Percentiles rank a stretch among this genome's conserved stretches.
These are phyloP conservation scores for Celastrina argiolus DNA, from an alignment of 2,888 invertebrate species.

Conservation along the genomic window DNA sequence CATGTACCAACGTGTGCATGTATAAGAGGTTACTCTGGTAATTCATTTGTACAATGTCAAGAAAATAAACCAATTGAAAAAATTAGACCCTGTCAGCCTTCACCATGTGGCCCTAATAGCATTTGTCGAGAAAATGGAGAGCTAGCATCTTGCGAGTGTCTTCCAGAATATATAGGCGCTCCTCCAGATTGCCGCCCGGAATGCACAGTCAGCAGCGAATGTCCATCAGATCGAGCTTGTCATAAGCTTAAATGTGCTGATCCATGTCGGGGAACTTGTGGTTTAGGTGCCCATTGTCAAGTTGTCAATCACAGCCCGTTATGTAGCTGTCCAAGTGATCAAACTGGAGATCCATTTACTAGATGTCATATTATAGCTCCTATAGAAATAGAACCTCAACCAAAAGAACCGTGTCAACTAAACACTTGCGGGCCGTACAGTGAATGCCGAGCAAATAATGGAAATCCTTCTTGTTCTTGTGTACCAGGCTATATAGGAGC, in stretches of 20 bases:
- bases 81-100: conserved; percentile 83
- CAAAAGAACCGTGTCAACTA: conserved; percentile 82
- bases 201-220: conserved; percentile 88
- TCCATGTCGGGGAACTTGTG: conserved; percentile 87
- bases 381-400: conserved; percentile 42
- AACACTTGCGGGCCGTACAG: conserved; percentile 90
- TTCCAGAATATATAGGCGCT: conserved; percentile 81
- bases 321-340: conserved; percentile 83
- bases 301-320: conserved; percentile 89
- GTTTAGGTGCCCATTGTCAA: conserved; percentile 83
- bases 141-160: conserved; percentile 85
- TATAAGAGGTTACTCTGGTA: conserved; percentile 82
- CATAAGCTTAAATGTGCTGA: conserved; percentile 86
- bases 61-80: conserved; percentile 50
- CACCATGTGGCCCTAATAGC: conserved; percentile 87
- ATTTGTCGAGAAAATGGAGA: conserved; percentile 85
- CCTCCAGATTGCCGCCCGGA: conserved; percentile 87
- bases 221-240: conserved; percentile 85
- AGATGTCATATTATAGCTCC: conserved; percentile 65
- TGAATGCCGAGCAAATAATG: conserved; percentile 84
- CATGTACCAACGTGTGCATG: conserved; percentile 93
- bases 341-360: conserved; percentile 82
- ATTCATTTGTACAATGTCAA: conserved; percentile 78
- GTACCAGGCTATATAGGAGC: conserved; percentile 83
- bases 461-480: conserved; percentile 88